Evolutionary conservation across 2,797 vertebrate genomes (phyloP).

Genomic region (Chloroceryle amazona): DNA sequence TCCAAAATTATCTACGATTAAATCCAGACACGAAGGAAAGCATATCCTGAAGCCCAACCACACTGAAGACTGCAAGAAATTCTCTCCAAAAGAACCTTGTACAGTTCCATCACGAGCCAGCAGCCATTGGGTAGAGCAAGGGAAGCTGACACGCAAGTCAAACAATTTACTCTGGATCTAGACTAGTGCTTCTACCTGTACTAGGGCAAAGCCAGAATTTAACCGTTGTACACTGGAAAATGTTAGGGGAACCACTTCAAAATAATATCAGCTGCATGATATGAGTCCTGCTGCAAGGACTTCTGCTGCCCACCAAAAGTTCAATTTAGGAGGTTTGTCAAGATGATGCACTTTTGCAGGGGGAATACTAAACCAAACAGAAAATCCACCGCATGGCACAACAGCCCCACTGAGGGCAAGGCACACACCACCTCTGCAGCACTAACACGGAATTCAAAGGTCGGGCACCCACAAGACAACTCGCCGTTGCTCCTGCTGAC

Average conservation of each 20-base stretch:
- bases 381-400: not conserved
- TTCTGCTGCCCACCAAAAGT: not conserved
- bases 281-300: not conserved
- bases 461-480: not conserved
- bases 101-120: not conserved
- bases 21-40: conserved; percentile 34
- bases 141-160: not conserved
- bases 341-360: not conserved
- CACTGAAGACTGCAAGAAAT: not conserved
- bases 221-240: not conserved
- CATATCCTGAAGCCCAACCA: not conserved
- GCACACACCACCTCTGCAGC: not conserved
- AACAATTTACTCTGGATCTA: not conserved
- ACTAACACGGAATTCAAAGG: not conserved
- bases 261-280: not conserved
- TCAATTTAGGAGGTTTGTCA: not conserved
- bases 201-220: not conserved
- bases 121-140: not conserved
- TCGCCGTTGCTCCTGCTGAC: not conserved
- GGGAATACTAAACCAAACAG: not conserved
- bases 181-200: not conserved
- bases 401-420: not conserved
- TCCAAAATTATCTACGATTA: conserved; percentile 42
- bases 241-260: not conserved
- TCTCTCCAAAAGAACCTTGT: not conserved